These are phyloP conservation scores for Anomalospiza imberbis DNA, from an alignment of 2,797 vertebrate genomes.

Conservation along the genomic window DNA sequence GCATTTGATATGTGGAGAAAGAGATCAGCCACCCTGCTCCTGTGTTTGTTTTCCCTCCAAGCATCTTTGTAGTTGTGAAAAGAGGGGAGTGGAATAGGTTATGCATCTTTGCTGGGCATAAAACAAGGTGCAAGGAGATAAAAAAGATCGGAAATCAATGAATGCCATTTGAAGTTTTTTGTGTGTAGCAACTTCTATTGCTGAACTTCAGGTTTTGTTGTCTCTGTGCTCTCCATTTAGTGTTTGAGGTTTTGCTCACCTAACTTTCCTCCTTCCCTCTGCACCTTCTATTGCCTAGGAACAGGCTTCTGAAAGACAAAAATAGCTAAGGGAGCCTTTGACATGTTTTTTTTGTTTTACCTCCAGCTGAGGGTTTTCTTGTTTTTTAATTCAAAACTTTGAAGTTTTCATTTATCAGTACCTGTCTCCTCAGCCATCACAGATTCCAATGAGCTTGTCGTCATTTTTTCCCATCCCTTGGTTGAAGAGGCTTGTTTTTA, in stretches of 20 bases:
- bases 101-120: constrained; percentile 11
- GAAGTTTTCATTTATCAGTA: constrained; percentile 32
- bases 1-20: neutral
- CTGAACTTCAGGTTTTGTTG: constrained; percentile 50
- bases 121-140: constrained; percentile 55
- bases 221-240: constrained; percentile 30
- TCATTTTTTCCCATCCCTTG: constrained; percentile 24
- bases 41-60: constrained; percentile 43
- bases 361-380: constrained; percentile 25
- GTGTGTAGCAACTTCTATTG: constrained; percentile 38
- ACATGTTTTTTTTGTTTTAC: constrained; percentile 53
- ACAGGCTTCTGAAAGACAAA: constrained; percentile 48
- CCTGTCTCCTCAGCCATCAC: constrained; percentile 19
- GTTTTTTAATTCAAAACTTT: constrained; percentile 49
- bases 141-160: constrained; percentile 63
- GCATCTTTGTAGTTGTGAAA: constrained; percentile 14
- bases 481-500: constrained; percentile 51
- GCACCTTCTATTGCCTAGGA: constrained; percentile 18
- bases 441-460: constrained; percentile 48
- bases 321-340: constrained; percentile 43
- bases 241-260: constrained; percentile 54
- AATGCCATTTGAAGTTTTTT: constrained; percentile 67
- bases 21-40: neutral
- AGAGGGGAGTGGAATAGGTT: constrained; percentile 18
- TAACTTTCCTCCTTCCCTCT: constrained; percentile 19